Percentiles rank a stretch among this genome's conserved stretches.
Evolutionary conservation across 2,113 vertebrate genomes (phyloP).

Genomic region (Dasyurus viverrinus): DNA sequence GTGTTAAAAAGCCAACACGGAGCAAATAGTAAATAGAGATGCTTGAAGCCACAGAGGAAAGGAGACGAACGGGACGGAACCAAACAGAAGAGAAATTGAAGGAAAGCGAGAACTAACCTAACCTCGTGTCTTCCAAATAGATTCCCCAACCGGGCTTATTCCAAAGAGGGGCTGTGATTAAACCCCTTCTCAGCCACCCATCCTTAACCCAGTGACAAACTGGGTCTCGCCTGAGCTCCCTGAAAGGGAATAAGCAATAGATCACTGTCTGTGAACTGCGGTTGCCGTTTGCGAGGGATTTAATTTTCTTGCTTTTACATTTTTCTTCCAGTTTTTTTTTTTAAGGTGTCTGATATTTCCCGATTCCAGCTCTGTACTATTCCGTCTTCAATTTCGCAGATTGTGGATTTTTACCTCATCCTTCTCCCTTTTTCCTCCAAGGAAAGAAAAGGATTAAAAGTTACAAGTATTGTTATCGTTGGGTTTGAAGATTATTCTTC

Average conservation of each 20-base stretch:
- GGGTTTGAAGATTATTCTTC: background rate
- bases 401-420: background rate
- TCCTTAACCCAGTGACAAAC: slow-evolving; percentile 15
- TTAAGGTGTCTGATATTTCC: background rate
- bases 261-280: slow-evolving; percentile 44
- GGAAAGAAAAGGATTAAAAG: slow-evolving; percentile 67
- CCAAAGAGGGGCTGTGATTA: slow-evolving; percentile 19
- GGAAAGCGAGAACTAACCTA: slow-evolving; percentile 43
- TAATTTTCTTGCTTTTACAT: slow-evolving; percentile 8
- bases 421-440: background rate
- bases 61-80: slow-evolving; percentile 51
- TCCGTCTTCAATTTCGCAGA: background rate
- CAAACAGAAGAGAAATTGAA: slow-evolving; percentile 60
- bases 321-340: background rate
- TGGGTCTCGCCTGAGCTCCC: slow-evolving; percentile 35
- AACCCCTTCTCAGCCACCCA: background rate
- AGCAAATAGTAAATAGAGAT: slow-evolving; percentile 8
- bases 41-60: slow-evolving; percentile 36
- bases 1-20: slow-evolving; percentile 23
- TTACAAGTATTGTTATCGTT: slow-evolving; percentile 52
- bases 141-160: background rate
- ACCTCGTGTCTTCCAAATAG: background rate
- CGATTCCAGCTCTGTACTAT: background rate
- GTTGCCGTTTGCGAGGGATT: slow-evolving; percentile 65
- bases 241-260: slow-evolving; percentile 27